A percentile compares a stretch with the other conserved stretches of the same genome.
These are phyloP conservation scores for Hippoglossus stenolepis DNA, from an alignment of 2,113 vertebrate species.

Conservation along the genomic window DNA sequence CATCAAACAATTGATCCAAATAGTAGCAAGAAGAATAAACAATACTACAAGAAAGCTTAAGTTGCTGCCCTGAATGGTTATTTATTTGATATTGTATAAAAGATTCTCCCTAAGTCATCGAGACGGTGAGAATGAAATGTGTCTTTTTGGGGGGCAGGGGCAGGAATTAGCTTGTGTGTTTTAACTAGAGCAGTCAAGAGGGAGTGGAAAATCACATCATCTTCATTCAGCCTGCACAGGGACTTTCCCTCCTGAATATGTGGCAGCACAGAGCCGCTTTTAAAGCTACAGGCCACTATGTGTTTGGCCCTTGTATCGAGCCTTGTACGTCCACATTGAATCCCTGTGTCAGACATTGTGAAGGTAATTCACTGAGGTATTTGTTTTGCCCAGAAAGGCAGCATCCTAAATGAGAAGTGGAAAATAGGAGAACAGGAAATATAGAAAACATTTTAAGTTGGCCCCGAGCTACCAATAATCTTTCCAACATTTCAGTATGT, in stretches of 20 bases:
- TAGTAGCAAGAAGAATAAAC: no score
- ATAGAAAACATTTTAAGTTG: constrained; percentile 41
- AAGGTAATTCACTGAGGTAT: constrained; percentile 15
- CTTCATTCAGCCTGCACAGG: constrained; percentile 63
- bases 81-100: not conserved
- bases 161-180: constrained; percentile 38
- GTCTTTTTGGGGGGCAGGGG: not conserved
- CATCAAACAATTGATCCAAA: not conserved
- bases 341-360: constrained; percentile 14
- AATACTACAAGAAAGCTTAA: no score
- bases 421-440: constrained; percentile 47
- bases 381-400: constrained; percentile 36
- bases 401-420: constrained; percentile 34
- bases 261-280: constrained; percentile 65
- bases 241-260: constrained; percentile 78
- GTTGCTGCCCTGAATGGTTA: not conserved
- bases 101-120: not conserved
- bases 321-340: constrained; percentile 19
- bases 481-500: constrained; percentile 41
- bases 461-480: constrained; percentile 46
- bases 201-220: constrained; percentile 73
- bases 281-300: constrained; percentile 61
- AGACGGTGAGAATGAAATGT: constrained; percentile 1
- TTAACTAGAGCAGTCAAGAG: constrained; percentile 54
- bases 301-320: constrained; percentile 21